phyloP scores from a whole-genome alignment of 2,888 invertebrate species.

The Desoria tigrina region DNA sequence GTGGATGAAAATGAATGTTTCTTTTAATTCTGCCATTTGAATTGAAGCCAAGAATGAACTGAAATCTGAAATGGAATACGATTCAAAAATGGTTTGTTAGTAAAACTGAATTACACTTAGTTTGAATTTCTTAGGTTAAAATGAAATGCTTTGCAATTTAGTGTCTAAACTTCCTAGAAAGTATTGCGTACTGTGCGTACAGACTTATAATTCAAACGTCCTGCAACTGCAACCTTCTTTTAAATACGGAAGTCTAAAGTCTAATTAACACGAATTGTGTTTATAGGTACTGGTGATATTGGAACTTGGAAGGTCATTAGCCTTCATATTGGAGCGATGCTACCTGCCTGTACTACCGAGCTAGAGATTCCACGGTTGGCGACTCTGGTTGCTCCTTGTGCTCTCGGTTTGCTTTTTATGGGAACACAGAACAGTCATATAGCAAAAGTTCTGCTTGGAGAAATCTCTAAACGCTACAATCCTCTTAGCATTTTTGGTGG shows the following conservation, averaged over 20 bases:
- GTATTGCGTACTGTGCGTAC: too few species aligned
- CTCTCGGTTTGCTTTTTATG: constrained; percentile 50
- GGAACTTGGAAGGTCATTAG: constrained; percentile 52
- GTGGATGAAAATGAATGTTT: too few species aligned
- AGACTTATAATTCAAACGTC: too few species aligned
- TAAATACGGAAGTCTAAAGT: not conserved
- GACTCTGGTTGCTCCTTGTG: constrained; percentile 50
- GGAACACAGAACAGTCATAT: constrained; percentile 51
- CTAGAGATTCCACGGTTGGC: constrained; percentile 52
- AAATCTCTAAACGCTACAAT: constrained; percentile 52
- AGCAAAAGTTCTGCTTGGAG: constrained; percentile 51
- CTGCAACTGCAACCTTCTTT: too few species aligned
- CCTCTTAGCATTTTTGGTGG: constrained; percentile 49
- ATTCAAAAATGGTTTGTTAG: too few species aligned
- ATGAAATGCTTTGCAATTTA: too few species aligned
- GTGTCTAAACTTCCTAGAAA: too few species aligned
- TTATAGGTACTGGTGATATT: constrained; percentile 51
- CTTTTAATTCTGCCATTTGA: too few species aligned
- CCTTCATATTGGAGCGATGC: constrained; percentile 52
- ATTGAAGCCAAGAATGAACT: too few species aligned
- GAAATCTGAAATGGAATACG: too few species aligned
- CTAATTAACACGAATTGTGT: not conserved
- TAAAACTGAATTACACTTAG: too few species aligned
- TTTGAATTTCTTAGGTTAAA: too few species aligned
- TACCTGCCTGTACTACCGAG: constrained; percentile 52